Evolutionary conservation across 1,140 invertebrate species (phyloP).

Genomic region (Drosophila subpulchrella): DNA sequence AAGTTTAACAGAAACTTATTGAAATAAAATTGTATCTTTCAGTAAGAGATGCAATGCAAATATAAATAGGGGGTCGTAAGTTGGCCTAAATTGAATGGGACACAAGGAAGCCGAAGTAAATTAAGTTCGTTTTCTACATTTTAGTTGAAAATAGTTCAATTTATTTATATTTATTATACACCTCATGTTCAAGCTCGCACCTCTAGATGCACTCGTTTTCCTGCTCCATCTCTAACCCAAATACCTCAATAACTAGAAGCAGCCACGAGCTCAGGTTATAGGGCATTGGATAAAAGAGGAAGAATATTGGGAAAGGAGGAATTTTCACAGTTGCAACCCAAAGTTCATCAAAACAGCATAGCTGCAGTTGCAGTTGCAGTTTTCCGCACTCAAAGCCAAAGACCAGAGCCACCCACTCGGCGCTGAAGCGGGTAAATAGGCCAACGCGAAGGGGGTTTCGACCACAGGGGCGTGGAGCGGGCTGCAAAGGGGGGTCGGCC

Average conservation of each 20-base stretch:
- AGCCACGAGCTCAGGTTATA: constrained; percentile 3
- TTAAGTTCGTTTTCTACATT: no score
- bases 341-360: constrained; percentile 70
- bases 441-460: constrained; percentile 26
- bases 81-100: no score
- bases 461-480: background rate
- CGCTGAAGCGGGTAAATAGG: constrained; percentile 53
- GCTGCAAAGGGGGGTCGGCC: background rate
- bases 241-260: constrained; percentile 12
- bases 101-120: no score
- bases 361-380: constrained; percentile 27
- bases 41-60: background rate
- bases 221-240: constrained; percentile 14
- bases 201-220: background rate
- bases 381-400: constrained; percentile 13
- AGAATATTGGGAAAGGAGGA: constrained; percentile 11
- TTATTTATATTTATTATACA: background rate
- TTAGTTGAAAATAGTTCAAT: no score
- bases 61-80: background rate
- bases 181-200: background rate
- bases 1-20: background rate
- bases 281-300: constrained; percentile 9
- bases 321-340: constrained; percentile 43
- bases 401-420: constrained; percentile 42
- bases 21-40: background rate